These are phyloP conservation scores for Arctia plantaginis DNA, from an alignment of 2,888 invertebrate genomes.

Conservation along the genomic window DNA sequence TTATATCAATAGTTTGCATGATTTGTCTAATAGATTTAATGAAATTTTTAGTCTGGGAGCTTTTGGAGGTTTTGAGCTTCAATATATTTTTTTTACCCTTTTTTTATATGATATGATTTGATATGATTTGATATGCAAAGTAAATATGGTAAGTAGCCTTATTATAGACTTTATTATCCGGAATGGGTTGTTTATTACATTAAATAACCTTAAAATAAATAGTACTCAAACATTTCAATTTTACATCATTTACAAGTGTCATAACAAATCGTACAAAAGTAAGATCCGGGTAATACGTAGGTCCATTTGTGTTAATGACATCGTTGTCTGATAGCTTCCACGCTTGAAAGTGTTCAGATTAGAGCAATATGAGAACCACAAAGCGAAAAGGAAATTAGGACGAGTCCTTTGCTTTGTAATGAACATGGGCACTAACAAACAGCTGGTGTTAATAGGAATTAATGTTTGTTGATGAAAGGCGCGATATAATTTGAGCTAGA, in stretches of 20 bases:
- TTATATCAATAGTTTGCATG: neutral
- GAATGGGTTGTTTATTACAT: neutral
- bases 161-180: no score
- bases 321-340: conserved; percentile 16
- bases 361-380: conserved; percentile 10
- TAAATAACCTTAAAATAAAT: neutral
- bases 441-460: neutral
- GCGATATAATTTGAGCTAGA: neutral
- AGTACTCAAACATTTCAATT: neutral
- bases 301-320: conserved; percentile 17
- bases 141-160: neutral
- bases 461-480: neutral
- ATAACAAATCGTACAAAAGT: neutral
- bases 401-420: neutral
- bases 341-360: conserved; percentile 13
- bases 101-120: no score
- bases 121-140: neutral
- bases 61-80: no score
- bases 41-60: neutral
- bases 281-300: neutral
- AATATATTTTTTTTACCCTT: no score
- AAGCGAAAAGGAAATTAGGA: conserved; percentile 1
- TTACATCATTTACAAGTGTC: neutral
- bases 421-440: neutral
- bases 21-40: no score